Percentiles rank a stretch among this genome's conserved stretches.
Conservation (phyloP, 2,888 invertebrate species). For the Drosophila trichaetosa region DNA sequence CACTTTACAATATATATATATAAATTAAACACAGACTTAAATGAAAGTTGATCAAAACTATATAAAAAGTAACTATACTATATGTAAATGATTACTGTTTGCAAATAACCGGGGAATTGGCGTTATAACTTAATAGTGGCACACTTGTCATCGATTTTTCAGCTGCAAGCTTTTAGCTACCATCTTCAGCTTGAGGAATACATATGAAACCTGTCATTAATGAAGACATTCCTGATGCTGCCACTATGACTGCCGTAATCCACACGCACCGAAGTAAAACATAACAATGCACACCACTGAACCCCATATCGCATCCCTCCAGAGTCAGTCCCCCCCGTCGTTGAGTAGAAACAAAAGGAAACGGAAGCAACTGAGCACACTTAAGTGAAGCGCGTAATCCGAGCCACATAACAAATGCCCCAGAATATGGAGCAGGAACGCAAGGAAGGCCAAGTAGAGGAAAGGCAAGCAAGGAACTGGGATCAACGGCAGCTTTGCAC, state of each 20-base stretch:
- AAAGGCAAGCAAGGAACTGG: constrained; percentile 62
- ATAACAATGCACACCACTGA: constrained; percentile 44
- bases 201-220: constrained; percentile 68
- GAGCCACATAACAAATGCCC: constrained; percentile 78
- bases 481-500: constrained; percentile 79
- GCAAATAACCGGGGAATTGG: too few species aligned
- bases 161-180: background rate
- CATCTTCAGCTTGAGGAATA: constrained; percentile 18
- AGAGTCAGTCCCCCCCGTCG: background rate
- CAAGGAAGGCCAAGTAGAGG: constrained; percentile 14
- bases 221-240: constrained; percentile 64
- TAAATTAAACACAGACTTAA: background rate
- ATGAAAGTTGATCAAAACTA: background rate
- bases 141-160: constrained; percentile 8
- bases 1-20: background rate
- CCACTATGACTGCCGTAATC: constrained; percentile 47
- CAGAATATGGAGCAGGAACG: constrained; percentile 12
- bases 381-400: constrained; percentile 82
- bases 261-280: constrained; percentile 48
- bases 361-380: constrained; percentile 76
- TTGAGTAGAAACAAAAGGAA: constrained; percentile 55
- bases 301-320: constrained; percentile 19
- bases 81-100: background rate
- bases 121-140: background rate
- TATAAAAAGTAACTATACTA: background rate